Percentiles rank a stretch among this genome's conserved stretches.
Conservation (phyloP, 2,113 vertebrate species). For the Strix uralensis region DNA sequence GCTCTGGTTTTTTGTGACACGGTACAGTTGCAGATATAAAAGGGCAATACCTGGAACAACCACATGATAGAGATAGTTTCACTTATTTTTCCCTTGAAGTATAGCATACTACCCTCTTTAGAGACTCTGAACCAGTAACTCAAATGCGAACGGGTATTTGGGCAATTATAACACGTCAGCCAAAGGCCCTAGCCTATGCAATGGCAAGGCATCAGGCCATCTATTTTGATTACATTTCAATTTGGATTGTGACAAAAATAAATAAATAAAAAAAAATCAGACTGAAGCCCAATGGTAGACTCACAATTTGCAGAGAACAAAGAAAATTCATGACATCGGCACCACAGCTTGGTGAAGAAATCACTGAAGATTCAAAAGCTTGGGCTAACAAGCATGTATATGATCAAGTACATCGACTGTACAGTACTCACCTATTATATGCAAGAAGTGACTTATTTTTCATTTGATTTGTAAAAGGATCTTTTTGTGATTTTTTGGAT, state of each 20-base stretch:
- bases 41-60: slow-evolving; percentile 85
- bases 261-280: not conserved
- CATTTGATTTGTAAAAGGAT: not conserved
- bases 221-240: not conserved
- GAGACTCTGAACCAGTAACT: not conserved
- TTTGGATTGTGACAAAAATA: not conserved
- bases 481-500: not conserved
- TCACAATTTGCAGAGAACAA: not conserved
- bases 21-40: slow-evolving; percentile 90
- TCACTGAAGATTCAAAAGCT: not conserved
- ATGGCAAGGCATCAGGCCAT: not conserved
- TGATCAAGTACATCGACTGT: not conserved
- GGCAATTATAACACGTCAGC: not conserved
- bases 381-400: not conserved
- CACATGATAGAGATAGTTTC: not conserved
- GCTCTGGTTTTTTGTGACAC: slow-evolving; percentile 76
- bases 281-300: not conserved
- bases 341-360: not conserved
- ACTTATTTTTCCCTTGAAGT: not conserved
- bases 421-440: not conserved
- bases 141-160: not conserved
- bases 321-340: not conserved
- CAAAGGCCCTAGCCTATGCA: not conserved
- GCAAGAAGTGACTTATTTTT: not conserved
- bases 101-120: not conserved